phyloP scores from a whole-genome alignment of 2,113 vertebrate genomes.

The Tricholaema leucomelas region DNA sequence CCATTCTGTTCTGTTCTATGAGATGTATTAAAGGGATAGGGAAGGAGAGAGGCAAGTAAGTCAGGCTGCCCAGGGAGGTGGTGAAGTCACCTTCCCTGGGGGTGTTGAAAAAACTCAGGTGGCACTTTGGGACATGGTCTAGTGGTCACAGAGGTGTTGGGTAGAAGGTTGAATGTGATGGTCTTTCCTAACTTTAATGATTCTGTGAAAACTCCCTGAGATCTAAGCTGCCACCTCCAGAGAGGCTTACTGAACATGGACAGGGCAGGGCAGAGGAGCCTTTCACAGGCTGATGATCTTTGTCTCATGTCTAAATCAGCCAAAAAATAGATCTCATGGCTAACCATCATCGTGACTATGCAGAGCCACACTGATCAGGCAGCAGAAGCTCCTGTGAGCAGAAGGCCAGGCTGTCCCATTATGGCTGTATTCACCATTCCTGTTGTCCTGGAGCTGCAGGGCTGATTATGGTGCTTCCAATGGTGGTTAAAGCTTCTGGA shows the following conservation, averaged over 20 bases:
- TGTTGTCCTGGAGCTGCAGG: background rate
- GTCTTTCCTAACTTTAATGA: too few species aligned
- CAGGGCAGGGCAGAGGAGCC: background rate
- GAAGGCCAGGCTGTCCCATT: background rate
- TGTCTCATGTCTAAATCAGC: background rate
- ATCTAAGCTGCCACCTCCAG: background rate
- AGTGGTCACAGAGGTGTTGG: too few species aligned
- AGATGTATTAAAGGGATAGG: background rate
- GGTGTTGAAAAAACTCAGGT: too few species aligned
- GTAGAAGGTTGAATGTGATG: too few species aligned
- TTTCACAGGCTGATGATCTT: background rate
- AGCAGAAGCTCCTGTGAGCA: background rate
- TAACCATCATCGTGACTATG: background rate
- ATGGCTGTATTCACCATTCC: accelerated
- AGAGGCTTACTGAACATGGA: background rate
- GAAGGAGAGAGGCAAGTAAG: background rate
- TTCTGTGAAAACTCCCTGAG: background rate
- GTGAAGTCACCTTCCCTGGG: too few species aligned
- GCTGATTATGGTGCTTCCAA: background rate
- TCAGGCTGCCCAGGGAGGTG: too few species aligned
- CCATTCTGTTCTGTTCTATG: background rate
- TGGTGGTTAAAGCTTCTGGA: background rate
- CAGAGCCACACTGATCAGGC: background rate
- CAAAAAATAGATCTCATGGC: accelerated
- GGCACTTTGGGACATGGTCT: too few species aligned